Conservation (phyloP, 2,888 invertebrate genomes). For the Ctenicera cuprea region DNA sequence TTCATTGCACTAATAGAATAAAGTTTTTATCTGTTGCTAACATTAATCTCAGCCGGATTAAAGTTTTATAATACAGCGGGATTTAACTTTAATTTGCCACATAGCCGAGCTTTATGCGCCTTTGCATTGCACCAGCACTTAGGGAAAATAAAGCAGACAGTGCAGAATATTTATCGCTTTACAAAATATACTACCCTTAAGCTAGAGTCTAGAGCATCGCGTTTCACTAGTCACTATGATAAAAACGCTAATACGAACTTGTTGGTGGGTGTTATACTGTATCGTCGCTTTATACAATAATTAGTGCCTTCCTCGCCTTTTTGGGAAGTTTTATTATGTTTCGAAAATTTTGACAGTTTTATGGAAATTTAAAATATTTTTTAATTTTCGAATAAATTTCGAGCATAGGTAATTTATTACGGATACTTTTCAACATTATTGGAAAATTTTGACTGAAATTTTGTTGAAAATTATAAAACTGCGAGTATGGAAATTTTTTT, state of each 20-base stretch:
- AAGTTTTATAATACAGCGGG: constrained; percentile 41
- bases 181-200: constrained; percentile 21
- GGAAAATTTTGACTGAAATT: too few species aligned
- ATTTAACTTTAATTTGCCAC: constrained; percentile 47
- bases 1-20: constrained; percentile 42
- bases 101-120: constrained; percentile 30
- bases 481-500: too few species aligned
- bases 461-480: too few species aligned
- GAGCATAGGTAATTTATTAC: too few species aligned
- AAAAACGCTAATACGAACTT: background rate
- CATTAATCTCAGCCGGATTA: constrained; percentile 41
- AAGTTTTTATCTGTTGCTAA: constrained; percentile 43
- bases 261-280: too few species aligned
- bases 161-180: constrained; percentile 25
- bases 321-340: too few species aligned
- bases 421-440: too few species aligned
- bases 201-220: background rate
- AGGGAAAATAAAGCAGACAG: constrained; percentile 29
- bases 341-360: too few species aligned
- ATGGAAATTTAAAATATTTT: too few species aligned
- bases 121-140: constrained; percentile 30
- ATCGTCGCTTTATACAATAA: too few species aligned
- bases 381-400: too few species aligned
- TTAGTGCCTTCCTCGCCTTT: too few species aligned
- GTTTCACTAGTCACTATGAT: constrained; percentile 16